These are phyloP conservation scores for Centrocercus urophasianus DNA, from an alignment of 2,113 vertebrate genomes.

Conservation along the genomic window DNA sequence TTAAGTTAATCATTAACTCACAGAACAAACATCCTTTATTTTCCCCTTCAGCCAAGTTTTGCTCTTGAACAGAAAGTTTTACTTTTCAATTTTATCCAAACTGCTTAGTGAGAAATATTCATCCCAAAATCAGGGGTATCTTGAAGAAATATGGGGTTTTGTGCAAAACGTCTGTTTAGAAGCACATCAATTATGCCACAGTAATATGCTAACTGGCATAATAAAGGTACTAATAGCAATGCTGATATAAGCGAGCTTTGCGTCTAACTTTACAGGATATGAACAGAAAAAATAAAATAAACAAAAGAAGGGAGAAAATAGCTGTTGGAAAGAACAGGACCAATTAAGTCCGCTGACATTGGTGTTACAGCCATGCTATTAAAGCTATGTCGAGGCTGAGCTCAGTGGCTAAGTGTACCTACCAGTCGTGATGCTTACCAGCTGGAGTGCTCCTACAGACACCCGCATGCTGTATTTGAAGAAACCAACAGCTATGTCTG, in stretches of 20 bases:
- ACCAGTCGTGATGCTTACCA: neutral
- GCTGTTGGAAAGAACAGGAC: neutral
- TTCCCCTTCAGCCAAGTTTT: neutral
- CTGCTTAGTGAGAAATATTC: neutral
- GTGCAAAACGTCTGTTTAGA: neutral
- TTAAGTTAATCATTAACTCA: constrained; percentile 10
- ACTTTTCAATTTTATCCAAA: neutral
- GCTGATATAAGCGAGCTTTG: neutral
- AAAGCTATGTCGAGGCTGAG: neutral
- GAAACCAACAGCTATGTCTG: neutral
- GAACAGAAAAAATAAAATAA: neutral
- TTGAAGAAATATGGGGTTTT: neutral
- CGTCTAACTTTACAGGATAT: neutral
- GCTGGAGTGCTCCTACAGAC: neutral
- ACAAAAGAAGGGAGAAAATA: neutral
- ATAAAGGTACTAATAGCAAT: neutral
- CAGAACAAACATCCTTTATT: neutral
- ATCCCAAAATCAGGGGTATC: neutral
- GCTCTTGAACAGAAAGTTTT: neutral
- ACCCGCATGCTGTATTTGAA: neutral
- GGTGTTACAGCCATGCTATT: neutral
- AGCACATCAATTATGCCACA: neutral
- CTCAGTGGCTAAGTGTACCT: neutral
- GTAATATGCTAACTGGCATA: neutral
- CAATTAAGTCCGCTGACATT: neutral